Conservation (phyloP, 1,140 invertebrate species). For the Aphaenogaster ashmeadi region DNA sequence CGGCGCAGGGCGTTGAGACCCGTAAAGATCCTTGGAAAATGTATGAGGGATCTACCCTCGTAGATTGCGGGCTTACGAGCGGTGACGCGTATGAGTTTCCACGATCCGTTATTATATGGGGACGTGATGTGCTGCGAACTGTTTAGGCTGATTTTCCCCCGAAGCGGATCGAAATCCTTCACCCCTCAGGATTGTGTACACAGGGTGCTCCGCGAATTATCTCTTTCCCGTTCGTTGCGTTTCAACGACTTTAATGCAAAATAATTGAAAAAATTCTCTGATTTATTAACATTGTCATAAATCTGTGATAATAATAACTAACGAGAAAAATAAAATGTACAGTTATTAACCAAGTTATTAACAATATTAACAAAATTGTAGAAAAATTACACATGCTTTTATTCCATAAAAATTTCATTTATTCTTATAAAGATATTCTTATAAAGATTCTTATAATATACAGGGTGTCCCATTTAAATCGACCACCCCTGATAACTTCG, state of each 20-base stretch:
- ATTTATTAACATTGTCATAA: not conserved
- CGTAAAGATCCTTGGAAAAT: constrained; percentile 60
- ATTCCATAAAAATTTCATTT: no score
- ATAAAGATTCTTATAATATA: no score
- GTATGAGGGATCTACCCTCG: constrained; percentile 56
- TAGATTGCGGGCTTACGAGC: constrained; percentile 56
- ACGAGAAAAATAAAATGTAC: not conserved
- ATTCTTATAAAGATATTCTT: not conserved
- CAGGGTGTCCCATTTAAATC: no score
- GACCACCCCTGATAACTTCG: no score
- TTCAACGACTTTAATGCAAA: not conserved
- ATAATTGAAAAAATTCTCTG: not conserved
- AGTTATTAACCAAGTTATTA: not conserved
- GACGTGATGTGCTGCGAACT: constrained; percentile 43
- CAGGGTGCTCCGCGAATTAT: not conserved
- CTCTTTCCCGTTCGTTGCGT: not conserved
- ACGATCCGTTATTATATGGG: constrained; percentile 64
- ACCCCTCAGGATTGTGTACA: not conserved
- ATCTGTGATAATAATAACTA: not conserved
- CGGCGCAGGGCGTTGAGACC: constrained; percentile 24
- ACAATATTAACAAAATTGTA: not conserved
- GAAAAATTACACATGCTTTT: not conserved
- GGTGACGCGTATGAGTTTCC: constrained; percentile 54
- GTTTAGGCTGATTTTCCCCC: constrained; percentile 28
- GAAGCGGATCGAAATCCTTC: constrained; percentile 21